A percentile compares a stretch with the other conserved stretches of the same genome.
Evolutionary conservation across 2,888 invertebrate genomes (phyloP).

Genomic region (Nesidiocoris tenuis): DNA sequence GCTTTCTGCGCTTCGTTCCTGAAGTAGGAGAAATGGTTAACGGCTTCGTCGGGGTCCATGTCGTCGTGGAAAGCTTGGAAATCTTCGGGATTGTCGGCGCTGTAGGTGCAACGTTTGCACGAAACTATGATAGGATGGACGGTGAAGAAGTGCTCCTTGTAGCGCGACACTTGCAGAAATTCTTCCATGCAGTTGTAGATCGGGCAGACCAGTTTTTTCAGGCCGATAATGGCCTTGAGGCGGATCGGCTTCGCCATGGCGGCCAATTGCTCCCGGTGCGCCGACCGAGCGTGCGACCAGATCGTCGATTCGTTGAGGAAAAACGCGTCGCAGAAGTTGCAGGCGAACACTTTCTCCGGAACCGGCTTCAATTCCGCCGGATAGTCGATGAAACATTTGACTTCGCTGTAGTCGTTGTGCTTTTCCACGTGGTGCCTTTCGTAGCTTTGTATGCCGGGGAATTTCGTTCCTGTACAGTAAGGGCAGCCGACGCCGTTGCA

Average conservation of each 20-base stretch:
- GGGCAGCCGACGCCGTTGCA: constrained; percentile 17
- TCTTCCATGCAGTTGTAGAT: constrained; percentile 34
- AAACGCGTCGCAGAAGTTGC: constrained; percentile 24
- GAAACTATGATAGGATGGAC: constrained; percentile 2
- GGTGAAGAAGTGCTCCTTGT: background rate
- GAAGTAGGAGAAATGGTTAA: constrained; percentile 20
- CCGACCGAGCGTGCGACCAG: background rate
- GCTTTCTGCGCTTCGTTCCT: constrained; percentile 3
- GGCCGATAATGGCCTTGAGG: constrained; percentile 8
- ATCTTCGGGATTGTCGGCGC: constrained; percentile 19
- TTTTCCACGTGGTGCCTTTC: constrained; percentile 8
- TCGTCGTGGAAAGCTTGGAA: constrained; percentile 27
- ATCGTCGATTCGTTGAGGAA: constrained; percentile 15
- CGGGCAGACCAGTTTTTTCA: constrained; percentile 35
- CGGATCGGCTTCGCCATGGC: constrained; percentile 7
- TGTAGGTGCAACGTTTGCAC: constrained; percentile 34
- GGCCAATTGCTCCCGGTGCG: background rate
- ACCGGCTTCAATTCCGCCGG: background rate
- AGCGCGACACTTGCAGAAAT: constrained; percentile 13
- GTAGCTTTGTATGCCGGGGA: constrained; percentile 22
- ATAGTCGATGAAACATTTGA: constrained; percentile 27
- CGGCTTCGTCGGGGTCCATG: constrained; percentile 6
- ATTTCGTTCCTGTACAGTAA: constrained; percentile 11
- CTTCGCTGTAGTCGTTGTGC: constrained; percentile 25
- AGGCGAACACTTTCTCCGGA: constrained; percentile 15